Evolutionary conservation across 2,797 vertebrate species (phyloP).

Genomic region (Pangasius sanitwongsei): DNA sequence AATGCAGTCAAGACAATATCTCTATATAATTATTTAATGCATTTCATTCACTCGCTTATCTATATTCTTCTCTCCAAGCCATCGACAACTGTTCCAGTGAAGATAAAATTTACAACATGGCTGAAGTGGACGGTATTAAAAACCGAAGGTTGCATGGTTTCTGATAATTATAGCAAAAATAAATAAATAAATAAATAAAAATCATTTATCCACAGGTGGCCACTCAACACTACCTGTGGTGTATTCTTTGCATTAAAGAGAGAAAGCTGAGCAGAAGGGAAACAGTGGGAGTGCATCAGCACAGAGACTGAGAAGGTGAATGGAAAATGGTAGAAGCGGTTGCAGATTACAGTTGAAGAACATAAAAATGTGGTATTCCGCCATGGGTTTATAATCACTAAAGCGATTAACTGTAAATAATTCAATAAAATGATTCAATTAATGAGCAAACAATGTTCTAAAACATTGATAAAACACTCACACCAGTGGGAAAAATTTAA

Average conservation of each 20-base stretch:
- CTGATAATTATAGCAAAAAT: conserved; percentile 15
- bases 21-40: neutral
- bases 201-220: conserved; percentile 38
- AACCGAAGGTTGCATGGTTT: neutral
- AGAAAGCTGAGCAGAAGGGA: conserved; percentile 60
- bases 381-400: conserved; percentile 47
- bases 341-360: conserved; percentile 72
- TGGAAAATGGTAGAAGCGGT: conserved; percentile 45
- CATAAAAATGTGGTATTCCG: conserved; percentile 8
- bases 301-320: neutral
- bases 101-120: neutral
- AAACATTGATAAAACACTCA: neutral
- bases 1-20: conserved; percentile 5
- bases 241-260: conserved; percentile 70
- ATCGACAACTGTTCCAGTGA: neutral
- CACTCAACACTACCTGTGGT: conserved; percentile 70
- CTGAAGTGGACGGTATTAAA: neutral
- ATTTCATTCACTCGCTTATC: neutral
- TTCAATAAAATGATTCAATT: neutral
- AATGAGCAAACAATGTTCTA: neutral
- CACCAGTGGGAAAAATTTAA: neutral
- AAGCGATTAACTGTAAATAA: neutral
- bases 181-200: neutral
- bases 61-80: neutral
- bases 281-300: conserved; percentile 63